Evolutionary conservation across 2,797 vertebrate species (phyloP).

Genomic region (Brotogeris chrysoptera): DNA sequence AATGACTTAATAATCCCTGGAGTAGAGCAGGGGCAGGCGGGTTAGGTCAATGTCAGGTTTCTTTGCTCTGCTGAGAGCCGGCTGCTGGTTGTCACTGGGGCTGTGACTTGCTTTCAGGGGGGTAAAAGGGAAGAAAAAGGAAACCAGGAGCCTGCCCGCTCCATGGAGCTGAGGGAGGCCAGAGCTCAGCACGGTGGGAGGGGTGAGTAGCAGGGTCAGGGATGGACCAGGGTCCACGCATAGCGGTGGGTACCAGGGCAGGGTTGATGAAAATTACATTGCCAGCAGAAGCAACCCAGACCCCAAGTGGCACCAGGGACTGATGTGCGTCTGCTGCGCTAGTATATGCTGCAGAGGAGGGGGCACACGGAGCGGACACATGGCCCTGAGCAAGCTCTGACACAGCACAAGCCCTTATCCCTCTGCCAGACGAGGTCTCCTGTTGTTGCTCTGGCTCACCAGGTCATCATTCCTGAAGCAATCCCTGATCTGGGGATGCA

Average conservation of each 20-base stretch:
- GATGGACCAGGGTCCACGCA: too few species aligned
- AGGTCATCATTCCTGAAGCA: background rate
- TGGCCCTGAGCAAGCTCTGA: rapidly evolving
- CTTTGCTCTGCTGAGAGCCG: slow-evolving; percentile 45
- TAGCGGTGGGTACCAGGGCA: rapidly evolving
- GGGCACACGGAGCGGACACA: rapidly evolving
- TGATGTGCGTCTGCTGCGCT: rapidly evolving
- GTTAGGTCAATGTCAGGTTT: slow-evolving; percentile 56
- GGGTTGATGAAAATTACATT: background rate
- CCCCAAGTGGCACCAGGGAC: rapidly evolving
- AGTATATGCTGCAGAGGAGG: background rate
- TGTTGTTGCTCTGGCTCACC: rapidly evolving
- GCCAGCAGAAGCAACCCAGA: background rate
- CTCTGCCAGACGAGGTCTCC: background rate
- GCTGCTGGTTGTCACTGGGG: slow-evolving; percentile 32
- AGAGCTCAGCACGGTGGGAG: background rate
- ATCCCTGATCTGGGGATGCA: background rate
- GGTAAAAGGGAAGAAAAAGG: background rate
- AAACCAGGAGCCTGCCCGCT: background rate
- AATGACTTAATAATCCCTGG: slow-evolving; percentile 64
- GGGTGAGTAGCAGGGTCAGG: rapidly evolving
- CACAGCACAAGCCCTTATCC: background rate
- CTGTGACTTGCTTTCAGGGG: background rate
- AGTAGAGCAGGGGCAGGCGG: background rate
- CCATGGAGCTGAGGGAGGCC: background rate